Base-by-base conservation (phyloP, 2,797 vertebrate species). In the Ispidina lecontei region DNA sequence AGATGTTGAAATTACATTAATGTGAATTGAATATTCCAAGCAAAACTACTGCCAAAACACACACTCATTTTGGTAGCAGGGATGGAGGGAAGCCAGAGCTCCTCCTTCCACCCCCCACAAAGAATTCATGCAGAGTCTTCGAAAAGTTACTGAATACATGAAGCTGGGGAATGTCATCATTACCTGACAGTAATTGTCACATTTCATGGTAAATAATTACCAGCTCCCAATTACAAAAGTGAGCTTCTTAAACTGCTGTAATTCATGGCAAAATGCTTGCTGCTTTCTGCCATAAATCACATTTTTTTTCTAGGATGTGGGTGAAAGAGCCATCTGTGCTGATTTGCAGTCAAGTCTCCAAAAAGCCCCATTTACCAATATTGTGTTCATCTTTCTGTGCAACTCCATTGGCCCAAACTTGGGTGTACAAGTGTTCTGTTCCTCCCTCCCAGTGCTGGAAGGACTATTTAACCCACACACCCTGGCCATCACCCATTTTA, bases 31-130 rank as follows among this genome's bases (percentile, higher is more conserved):
- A 78, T 86, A 92, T 84, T 91, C 46, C 68, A 84, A 88, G 80
- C 37, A 90, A 92, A 93, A 71, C 26, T 70, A 31, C 67, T 88
- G 95, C 89, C 94, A 94, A 93, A 93, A 60, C 77, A 92, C 49
- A 84, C 67, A 84, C 68, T 41, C 8, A 0, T 74, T 90, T 91
- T 76, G 77, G 94, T 91, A 88, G 90, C 4, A 4, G 70, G 0
- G 4, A 62, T 79, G 88, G 80, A 92, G 31, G 18, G 35, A 88
- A 94, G 88, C 70, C 88, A 90, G 59, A 0, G 12, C 51, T 94
- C 69, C 68, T 94, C 74, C 84, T 87, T 87, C 78, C 49, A 64
- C 29, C 52, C 67, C 64, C 67, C 2, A 22, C 76, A 70, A 75
- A 73, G 73, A 59, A 28, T 93, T 91, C 67, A 81, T 21, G 67